Conservation (phyloP, 2,113 vertebrate species). For the Neolamprologus sp. region DNA sequence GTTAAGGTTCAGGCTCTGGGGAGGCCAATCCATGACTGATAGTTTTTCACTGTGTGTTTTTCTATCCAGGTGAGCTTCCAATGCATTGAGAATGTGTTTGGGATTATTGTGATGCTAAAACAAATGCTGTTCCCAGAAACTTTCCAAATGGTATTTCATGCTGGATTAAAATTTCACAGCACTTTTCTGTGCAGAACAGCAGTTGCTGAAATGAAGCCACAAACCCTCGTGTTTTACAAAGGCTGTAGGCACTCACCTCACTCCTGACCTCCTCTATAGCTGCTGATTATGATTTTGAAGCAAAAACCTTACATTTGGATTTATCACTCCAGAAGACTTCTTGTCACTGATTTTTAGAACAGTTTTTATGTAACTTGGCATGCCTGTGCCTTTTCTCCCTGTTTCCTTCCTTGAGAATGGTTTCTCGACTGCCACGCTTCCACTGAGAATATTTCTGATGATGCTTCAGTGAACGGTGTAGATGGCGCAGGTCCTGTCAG, state of each 20-base stretch:
- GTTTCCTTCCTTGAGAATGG: not conserved
- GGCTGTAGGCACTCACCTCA: not conserved
- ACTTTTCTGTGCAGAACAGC: not conserved
- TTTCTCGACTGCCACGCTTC: not conserved
- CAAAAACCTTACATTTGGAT: not conserved
- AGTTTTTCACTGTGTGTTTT: not conserved
- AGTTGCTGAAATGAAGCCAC: not conserved
- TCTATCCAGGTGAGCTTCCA: not conserved
- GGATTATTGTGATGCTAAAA: not conserved
- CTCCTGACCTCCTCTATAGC: not conserved
- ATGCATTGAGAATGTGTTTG: not conserved
- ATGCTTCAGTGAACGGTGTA: not conserved
- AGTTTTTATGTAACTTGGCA: not conserved
- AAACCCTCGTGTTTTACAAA: not conserved
- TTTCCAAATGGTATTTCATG: not conserved
- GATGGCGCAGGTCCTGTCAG: not conserved
- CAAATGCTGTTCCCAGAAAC: not conserved
- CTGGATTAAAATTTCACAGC: not conserved
- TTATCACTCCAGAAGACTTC: not conserved
- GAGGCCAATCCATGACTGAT: not conserved
- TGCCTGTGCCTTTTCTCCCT: not conserved
- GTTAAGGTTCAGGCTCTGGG: not conserved
- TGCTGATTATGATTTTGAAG: not conserved
- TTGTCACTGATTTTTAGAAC: not conserved
- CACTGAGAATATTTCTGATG: not conserved